These are phyloP conservation scores for Barbus barbus DNA, from an alignment of 2,113 vertebrate species.

Conservation along the genomic window DNA sequence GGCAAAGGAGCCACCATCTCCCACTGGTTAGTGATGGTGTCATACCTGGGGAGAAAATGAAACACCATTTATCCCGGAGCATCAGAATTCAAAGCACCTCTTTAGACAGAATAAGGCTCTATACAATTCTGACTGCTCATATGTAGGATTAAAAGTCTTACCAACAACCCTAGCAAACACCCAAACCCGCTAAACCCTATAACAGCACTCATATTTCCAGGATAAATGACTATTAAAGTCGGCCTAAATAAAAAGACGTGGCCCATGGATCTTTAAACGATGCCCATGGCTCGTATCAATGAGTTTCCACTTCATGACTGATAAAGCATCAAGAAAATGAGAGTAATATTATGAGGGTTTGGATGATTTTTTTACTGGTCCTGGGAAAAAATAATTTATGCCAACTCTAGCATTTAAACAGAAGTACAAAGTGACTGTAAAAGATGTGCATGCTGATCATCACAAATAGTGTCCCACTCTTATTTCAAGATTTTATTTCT, in stretches of 20 bases:
- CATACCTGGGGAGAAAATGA: constrained; percentile 78
- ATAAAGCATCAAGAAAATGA: neutral
- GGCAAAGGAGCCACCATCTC: constrained; percentile 93
- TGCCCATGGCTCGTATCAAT: neutral
- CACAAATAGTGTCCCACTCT: neutral
- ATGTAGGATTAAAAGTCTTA: neutral
- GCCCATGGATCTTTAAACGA: neutral
- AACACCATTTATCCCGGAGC: neutral
- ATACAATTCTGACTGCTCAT: neutral
- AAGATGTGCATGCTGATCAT: neutral
- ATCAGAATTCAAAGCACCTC: neutral
- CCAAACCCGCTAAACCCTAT: neutral
- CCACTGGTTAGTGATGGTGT: constrained; percentile 98
- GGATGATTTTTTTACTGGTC: neutral
- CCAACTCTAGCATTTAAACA: neutral
- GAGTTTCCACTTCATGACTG: neutral
- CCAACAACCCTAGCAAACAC: neutral
- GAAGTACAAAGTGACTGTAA: neutral
- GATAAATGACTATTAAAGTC: neutral
- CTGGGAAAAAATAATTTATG: neutral
- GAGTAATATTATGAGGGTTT: neutral
- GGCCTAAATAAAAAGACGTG: neutral
- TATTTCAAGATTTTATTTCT: neutral
- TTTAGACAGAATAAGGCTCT: neutral
- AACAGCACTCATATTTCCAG: neutral